Evolutionary conservation across 2,797 vertebrate species (phyloP), one percentile per base, ranked within the genome.

Genomic region (Arnoldichthys spilopterus): DNA sequence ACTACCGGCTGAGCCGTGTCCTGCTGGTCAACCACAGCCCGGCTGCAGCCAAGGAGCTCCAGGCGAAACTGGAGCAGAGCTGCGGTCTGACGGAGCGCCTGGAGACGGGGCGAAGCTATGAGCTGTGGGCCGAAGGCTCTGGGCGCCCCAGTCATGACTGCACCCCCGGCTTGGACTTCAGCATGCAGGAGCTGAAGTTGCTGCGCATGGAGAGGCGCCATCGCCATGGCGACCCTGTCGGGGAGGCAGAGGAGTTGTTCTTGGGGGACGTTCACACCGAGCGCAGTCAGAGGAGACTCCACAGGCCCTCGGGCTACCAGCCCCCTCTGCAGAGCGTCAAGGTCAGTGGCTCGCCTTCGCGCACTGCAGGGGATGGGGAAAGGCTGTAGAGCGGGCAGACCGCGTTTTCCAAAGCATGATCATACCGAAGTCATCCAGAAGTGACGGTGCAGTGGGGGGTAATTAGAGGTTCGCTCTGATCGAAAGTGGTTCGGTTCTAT

Each of bases 181-280:
- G 94, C 87, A 96, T 96, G 95, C 95, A 96, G 0, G 95, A 96
- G 77, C 93, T 96, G 59, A 93, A 94, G 78, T 91, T 96, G 51
- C 91, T 96, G 81, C 94, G 95, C 0, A 92, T 96, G 63, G 95
- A 96, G 89, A 94, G 93, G 84, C 95, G 93, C 75, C 91, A 94
- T 83, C 89, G 93, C 64, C 95, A 94, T 76, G 93, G 94, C 82
- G 94, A 93, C 86, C 88, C 93, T 28, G 93, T 94, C 83, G 91
- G 93, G 80, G 86, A 93, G 22, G 92, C 92, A 18, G 94, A 96
- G 86, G 95, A 96, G 86, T 89, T 96, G 0, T 96, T 96, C 89
- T 91, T 96, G 0, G 95, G 95, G 0, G 95, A 96, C 84, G 91
- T 96, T 78, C 95, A 96, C 79, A 96, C 95, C 0, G 95, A 95